phyloP scores from a whole-genome alignment of 1,140 invertebrate genomes.

The Sinonovacula constricta region DNA sequence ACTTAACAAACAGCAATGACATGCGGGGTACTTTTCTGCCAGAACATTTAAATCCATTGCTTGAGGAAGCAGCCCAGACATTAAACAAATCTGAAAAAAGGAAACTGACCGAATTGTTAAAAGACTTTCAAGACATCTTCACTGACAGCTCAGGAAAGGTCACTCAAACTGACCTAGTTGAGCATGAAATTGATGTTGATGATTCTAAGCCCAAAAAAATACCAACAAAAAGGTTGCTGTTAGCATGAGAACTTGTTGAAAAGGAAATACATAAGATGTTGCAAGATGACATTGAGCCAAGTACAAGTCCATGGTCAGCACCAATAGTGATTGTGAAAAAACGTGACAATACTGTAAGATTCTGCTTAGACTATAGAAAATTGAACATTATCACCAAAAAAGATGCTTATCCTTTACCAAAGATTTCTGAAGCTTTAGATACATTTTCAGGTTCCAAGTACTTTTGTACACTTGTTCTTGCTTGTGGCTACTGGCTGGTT shows the following conservation, averaged over 20 bases:
- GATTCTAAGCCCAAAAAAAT: slow-evolving; percentile 14
- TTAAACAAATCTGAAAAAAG: not conserved
- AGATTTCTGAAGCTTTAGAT: slow-evolving; percentile 78
- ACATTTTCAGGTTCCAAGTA: slow-evolving; percentile 69
- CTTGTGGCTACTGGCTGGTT: slow-evolving; percentile 79
- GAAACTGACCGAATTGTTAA: not conserved
- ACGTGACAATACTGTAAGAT: slow-evolving; percentile 76
- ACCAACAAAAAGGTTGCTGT: slow-evolving; percentile 14
- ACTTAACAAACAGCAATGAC: not conserved
- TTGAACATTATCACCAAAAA: slow-evolving; percentile 77
- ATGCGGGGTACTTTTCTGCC: not conserved
- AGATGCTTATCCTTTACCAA: slow-evolving; percentile 80
- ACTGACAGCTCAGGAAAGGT: not conserved
- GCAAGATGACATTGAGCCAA: slow-evolving; percentile 60
- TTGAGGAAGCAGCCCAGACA: slow-evolving; percentile 8
- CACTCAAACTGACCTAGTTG: no score
- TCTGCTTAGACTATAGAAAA: slow-evolving; percentile 79
- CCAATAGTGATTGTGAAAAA: slow-evolving; percentile 79
- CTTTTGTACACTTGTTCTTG: slow-evolving; percentile 79
- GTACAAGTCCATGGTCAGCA: slow-evolving; percentile 63
- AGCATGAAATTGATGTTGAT: slow-evolving; percentile 41
- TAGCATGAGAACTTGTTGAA: slow-evolving; percentile 32
- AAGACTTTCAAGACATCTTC: slow-evolving; percentile 16
- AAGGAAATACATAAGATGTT: slow-evolving; percentile 48
- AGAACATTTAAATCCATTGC: slow-evolving; percentile 11